phyloP scores from a whole-genome alignment of 2,113 vertebrate genomes.

The Semnornis frantzii region DNA sequence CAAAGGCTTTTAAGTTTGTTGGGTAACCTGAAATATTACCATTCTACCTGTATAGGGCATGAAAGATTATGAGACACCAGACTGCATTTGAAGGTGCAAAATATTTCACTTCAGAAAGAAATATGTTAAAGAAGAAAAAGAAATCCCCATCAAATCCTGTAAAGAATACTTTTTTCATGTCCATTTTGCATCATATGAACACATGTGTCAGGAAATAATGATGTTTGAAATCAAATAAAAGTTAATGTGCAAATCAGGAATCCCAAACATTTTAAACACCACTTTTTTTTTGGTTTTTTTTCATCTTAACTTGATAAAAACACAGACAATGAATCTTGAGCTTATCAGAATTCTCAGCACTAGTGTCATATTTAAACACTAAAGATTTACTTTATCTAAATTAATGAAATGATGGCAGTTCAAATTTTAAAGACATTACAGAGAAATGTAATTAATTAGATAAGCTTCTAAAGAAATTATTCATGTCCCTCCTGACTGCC shows the following conservation, averaged over 20 bases:
- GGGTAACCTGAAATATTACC: background rate
- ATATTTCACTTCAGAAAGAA: background rate
- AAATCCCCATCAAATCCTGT: background rate
- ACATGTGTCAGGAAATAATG: background rate
- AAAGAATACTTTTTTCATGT: background rate
- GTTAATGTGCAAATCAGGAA: background rate
- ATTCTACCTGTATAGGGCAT: background rate
- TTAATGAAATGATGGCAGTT: conserved; percentile 84
- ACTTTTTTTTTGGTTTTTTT: background rate
- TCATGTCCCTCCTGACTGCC: conserved; percentile 83
- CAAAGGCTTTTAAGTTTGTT: background rate
- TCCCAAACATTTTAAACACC: conserved; percentile 8
- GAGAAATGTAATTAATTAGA: conserved; percentile 87
- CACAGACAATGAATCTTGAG: conserved; percentile 41
- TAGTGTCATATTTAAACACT: conserved; percentile 69
- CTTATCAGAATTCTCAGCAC: conserved; percentile 61
- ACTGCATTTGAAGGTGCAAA: background rate
- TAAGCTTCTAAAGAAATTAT: conserved; percentile 91
- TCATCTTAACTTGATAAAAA: conserved; percentile 20
- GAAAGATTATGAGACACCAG: background rate
- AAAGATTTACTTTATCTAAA: conserved; percentile 82
- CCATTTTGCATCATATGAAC: background rate
- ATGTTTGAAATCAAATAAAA: background rate
- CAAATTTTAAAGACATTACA: conserved; percentile 88
- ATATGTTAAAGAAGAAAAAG: background rate